A percentile compares a stretch with the other conserved stretches of the same genome.
Evolutionary conservation across 64 coral and sea anemone genomes (phyloP).

Genomic region (Orbicella faveolata): DNA sequence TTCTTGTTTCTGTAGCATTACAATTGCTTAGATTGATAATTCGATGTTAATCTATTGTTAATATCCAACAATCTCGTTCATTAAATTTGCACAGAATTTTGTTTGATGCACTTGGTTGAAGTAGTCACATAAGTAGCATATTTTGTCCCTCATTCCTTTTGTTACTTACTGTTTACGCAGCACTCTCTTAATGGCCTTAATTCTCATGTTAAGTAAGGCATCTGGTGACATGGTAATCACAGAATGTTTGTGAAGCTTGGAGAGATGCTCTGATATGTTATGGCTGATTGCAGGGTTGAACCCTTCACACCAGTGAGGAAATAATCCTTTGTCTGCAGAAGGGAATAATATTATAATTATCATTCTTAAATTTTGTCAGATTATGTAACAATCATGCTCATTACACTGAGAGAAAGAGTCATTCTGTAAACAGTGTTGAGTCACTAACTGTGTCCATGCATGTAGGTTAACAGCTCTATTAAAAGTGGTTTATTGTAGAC

Average conservation of each 20-base stretch:
- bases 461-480: too few species aligned
- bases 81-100: too few species aligned
- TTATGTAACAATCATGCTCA: neutral
- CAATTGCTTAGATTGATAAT: too few species aligned
- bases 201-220: conserved; percentile 54
- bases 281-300: conserved; percentile 64
- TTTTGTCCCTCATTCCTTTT: neutral
- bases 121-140: neutral
- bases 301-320: conserved; percentile 64
- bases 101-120: too few species aligned
- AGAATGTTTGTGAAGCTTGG: conserved; percentile 79
- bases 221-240: conserved; percentile 65
- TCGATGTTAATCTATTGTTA: too few species aligned
- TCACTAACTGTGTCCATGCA: too few species aligned
- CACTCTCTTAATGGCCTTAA: conserved; percentile 66
- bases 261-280: conserved; percentile 83
- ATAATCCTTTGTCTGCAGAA: conserved; percentile 66
- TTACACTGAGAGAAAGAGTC: too few species aligned
- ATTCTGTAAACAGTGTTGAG: too few species aligned
- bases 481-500: too few species aligned
- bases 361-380: neutral
- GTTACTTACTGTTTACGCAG: conserved; percentile 79
- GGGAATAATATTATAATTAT: neutral
- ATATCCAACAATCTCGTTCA: too few species aligned
- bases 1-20: too few species aligned